Evolutionary conservation across 2,113 vertebrate species (phyloP).

Genomic region (Triplophysa siluroides): DNA sequence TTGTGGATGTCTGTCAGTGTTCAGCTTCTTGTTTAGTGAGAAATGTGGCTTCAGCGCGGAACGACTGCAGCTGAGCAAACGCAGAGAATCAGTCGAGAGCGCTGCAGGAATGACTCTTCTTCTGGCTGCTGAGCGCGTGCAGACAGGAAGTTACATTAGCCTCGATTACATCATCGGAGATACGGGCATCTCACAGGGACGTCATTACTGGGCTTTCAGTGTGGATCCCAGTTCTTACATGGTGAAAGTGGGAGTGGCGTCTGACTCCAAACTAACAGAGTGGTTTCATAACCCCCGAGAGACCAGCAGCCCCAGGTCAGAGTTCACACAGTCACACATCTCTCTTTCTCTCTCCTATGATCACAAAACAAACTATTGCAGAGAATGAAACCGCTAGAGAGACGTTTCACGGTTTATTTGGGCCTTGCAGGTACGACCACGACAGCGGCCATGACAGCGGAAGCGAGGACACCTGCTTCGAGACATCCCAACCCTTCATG

Average conservation of each 20-base stretch:
- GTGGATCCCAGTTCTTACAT: slow-evolving; percentile 89
- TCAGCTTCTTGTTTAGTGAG: slow-evolving; percentile 92
- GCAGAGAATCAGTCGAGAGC: slow-evolving; percentile 86
- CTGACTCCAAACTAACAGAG: slow-evolving; percentile 86
- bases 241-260: slow-evolving; percentile 93
- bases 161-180: slow-evolving; percentile 95
- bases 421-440: slow-evolving; percentile 84
- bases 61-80: slow-evolving; percentile 81
- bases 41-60: slow-evolving; percentile 92
- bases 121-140: slow-evolving; percentile 85
- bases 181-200: slow-evolving; percentile 86
- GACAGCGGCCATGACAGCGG: slow-evolving; percentile 98
- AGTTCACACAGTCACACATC: neutral
- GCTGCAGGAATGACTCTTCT: slow-evolving; percentile 85
- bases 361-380: too few relatives aligned
- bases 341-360: neutral
- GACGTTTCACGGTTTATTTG: neutral
- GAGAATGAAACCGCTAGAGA: too few relatives aligned
- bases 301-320: slow-evolving; percentile 89
- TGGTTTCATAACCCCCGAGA: slow-evolving; percentile 91
- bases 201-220: slow-evolving; percentile 92
- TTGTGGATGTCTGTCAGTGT: slow-evolving; percentile 73
- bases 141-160: slow-evolving; percentile 85
- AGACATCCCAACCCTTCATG: slow-evolving; percentile 87
- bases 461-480: slow-evolving; percentile 89